Evolutionary conservation across 2,113 vertebrate species (phyloP), one percentile per base, ranked within the genome.

Genomic region (Calidris pygmaea): DNA sequence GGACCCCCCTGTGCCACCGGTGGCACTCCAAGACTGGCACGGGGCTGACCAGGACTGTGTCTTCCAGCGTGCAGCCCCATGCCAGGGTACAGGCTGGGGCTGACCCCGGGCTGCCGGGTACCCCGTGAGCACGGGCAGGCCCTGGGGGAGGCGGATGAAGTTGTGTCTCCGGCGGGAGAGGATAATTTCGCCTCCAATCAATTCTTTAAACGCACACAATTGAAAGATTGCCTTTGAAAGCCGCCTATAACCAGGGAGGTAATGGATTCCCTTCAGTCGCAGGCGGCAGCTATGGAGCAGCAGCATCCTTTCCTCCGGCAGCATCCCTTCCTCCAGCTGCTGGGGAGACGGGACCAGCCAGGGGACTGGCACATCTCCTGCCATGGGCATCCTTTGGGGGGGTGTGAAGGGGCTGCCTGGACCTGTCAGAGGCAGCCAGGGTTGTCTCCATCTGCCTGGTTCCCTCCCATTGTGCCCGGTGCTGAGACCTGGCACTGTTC

Each of bases 221-320:
- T 97, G 97, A 97, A 97, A 97, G 95, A 97, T 97, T 96, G 96
- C 96, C 63, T 91, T 73, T 95, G 96, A 97, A 94, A 96, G 96
- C 94, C 87, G 97, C 94, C 97, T 97, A 92, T 96, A 97, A 96
- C 86, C 93, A 90, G 89, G 62, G 81, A 94, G 82, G 91, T 96
- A 97, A 97, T 97, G 96, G 96, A 96, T 96, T 97, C 89, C 89
- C 94, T 95, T 65, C 70, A 89, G 90, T 86, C 19, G 0, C 55
- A 85, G 80, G 86, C 89, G 78, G 89, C 72, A 76, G 43, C 81
- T 60, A 19, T 1, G 56, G n/a, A 88, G 48, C 4, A 1, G 48
- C 80, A 65, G 45, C 55, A 59, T 83, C 86, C 62, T 14, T 56
- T 56, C 50, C 67, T 34, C 41, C 14, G 4, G 62, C 30, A 37